Base-by-base conservation (phyloP, 2,888 invertebrate genomes). In the Chaitophorus viminalis region DNA sequence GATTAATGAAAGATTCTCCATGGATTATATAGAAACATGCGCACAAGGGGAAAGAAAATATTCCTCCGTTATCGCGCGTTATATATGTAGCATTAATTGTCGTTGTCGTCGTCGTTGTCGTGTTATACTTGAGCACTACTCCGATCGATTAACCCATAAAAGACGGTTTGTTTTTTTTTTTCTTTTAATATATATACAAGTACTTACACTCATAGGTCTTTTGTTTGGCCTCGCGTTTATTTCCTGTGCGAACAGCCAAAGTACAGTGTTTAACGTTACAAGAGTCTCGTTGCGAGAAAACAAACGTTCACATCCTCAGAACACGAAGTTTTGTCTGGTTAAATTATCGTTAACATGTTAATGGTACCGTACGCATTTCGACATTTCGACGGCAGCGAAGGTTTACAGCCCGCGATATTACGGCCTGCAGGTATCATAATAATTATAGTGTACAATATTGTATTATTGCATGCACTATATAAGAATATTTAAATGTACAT, bases 101-200 rank as follows among this genome's bases (percentile, higher is more conserved):
- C 25, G 46, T 81, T 11, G 11, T 8, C 39, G 39, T 39, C 39
- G 39, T 39, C 70, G 52, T 76, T 46, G n/a, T 29, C n/a, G 52
- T 52, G n/a, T n/a, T n/a, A n/a, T 52, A 18, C 31, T 52, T 25
- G 25, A 72, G 70, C 60, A 25, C 21, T 39, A 68, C 25, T 3
- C 18, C 70, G 52, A 70, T 82, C 52, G 70, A 82, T 82, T 82
- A 25, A 70, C 46, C 25, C 31, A 52, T 82, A 82, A 72, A 52
- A 70, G 3, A 52, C 25, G 25, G 21, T 54, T 54, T 54, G 3
- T 54, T 17, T 21, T 21, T 70, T 25, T 82, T 25, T 11, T 21
- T 60, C 36, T n/a, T 39, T 39, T 39, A 39, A 39, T 39, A n/a
- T n/a, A n/a, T n/a, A n/a, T n/a, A 70, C 46, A 70, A 29, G 29